Evolutionary conservation across 2,113 vertebrate genomes (phyloP), one percentile per base, ranked within the genome.

Genomic region (Hirundichthys speculiger): DNA sequence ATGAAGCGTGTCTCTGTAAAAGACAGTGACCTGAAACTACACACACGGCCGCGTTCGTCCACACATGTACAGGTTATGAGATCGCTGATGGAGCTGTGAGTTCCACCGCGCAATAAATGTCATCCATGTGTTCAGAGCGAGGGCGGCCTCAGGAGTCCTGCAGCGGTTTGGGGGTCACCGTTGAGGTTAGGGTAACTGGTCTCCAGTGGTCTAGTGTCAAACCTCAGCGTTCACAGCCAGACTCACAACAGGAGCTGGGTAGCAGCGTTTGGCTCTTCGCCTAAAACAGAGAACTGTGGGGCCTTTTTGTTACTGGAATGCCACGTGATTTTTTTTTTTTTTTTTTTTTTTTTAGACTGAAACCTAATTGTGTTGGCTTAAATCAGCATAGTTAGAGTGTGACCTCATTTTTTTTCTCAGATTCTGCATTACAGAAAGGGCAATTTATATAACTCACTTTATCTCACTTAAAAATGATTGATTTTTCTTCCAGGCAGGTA

Each of bases 161-260:
- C 53, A 18, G 85, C 45, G 85, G 78, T 85, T 77, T 74, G 21
- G 70, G 69, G 85, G 83, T 86, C 86, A 75, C 51, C 59, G 69
- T 78, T 79, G 81, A 86, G 81, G 84, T 80, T 66, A 59, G 67
- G 60, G 64, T 27, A 64, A 67, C 64, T 61, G 63, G 59, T 82
- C 76, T 77, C 77, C 25, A n/a, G 80, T 40, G 80, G 68, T 51
- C 54, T 11, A 9, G 60, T 73, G 83, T 87, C 86, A 89, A 80
- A 82, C 74, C 76, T 77, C 84, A 77, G 63, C 55, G 57, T 60
- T 53, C 55, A 53, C 30, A 34, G 34, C 15, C 5, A 50, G 43
- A 62, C 43, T 63, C 5, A 0, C 39, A 73, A 53, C 22, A 69
- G 39, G 27, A 62, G 46, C n/a, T 16, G 18, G 49, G 65, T 15